Percentiles rank a stretch among this genome's conserved stretches.
Conservation (phyloP, 2,888 invertebrate species). For the Caenorhabditis virilis region DNA sequence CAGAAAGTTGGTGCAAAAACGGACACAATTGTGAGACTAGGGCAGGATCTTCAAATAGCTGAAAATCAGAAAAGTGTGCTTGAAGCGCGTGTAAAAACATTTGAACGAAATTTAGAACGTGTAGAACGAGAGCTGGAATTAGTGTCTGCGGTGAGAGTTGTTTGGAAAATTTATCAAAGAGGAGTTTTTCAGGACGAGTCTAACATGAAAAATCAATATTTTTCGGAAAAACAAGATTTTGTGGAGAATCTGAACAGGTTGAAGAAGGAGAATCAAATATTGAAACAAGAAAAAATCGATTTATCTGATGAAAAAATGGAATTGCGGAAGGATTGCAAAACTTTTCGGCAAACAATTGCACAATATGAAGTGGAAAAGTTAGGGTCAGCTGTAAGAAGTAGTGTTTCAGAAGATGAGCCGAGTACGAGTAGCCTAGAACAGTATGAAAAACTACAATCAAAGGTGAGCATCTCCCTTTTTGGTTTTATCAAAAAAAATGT, state of each 20-base stretch:
- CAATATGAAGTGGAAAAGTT: slow-evolving; percentile 42
- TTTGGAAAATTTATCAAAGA: background rate
- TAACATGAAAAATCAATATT: slow-evolving; percentile 28
- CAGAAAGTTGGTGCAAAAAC: slow-evolving; percentile 47
- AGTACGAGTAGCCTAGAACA: slow-evolving; percentile 5
- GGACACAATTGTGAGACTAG: slow-evolving; percentile 51
- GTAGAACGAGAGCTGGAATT: slow-evolving; percentile 35
- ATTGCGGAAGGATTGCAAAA: slow-evolving; percentile 54
- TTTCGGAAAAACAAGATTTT: slow-evolving; percentile 31
- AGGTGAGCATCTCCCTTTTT: background rate
- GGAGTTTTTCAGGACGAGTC: slow-evolving; percentile 15
- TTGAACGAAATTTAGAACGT: slow-evolving; percentile 45
- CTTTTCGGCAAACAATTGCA: slow-evolving; percentile 50
- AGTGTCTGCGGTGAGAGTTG: slow-evolving; percentile 22
- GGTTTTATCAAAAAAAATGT: background rate
- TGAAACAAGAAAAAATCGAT: slow-evolving; percentile 21
- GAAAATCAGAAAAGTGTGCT: slow-evolving; percentile 34
- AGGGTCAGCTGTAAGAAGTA: slow-evolving; percentile 7
- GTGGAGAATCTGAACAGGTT: slow-evolving; percentile 25
- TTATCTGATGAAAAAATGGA: slow-evolving; percentile 39
- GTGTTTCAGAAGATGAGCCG: slow-evolving; percentile 16
- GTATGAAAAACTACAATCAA: slow-evolving; percentile 26
- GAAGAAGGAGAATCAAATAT: slow-evolving; percentile 22
- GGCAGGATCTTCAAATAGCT: slow-evolving; percentile 41
- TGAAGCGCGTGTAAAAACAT: slow-evolving; percentile 27